Conservation (phyloP, 2,113 vertebrate genomes). For the Grammatotria lemairii region DNA sequence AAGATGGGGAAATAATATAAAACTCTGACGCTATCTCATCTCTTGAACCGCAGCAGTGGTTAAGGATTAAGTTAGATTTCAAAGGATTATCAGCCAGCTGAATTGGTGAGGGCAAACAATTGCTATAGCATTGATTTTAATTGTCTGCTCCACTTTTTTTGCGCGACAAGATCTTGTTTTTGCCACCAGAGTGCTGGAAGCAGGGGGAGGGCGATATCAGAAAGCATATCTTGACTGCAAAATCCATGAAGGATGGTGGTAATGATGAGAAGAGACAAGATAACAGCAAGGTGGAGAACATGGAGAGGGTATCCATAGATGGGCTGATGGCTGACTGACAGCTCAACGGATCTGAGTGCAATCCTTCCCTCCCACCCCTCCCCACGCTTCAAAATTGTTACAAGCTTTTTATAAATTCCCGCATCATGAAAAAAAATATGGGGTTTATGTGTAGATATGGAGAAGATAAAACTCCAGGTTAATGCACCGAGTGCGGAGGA, state of each 20-base stretch:
- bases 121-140: constrained; percentile 65
- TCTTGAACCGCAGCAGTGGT: constrained; percentile 19
- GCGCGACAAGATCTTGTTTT: constrained; percentile 65
- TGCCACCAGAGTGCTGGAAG: constrained; percentile 30
- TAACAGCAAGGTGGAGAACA: constrained; percentile 67
- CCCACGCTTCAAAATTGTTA: constrained; percentile 25
- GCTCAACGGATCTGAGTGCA: constrained; percentile 30
- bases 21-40: constrained; percentile 23
- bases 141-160: constrained; percentile 61
- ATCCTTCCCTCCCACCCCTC: constrained; percentile 14
- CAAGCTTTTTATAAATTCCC: constrained; percentile 42
- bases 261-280: constrained; percentile 69
- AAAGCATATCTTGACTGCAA: constrained; percentile 62
- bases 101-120: constrained; percentile 60
- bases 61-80: constrained; percentile 61
- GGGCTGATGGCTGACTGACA: constrained; percentile 56
- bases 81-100: constrained; percentile 54
- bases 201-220: constrained; percentile 50
- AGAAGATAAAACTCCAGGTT: constrained; percentile 35
- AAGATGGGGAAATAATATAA: constrained; percentile 20
- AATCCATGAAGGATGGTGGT: constrained; percentile 64
- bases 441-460: constrained; percentile 12
- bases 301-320: constrained; percentile 53
- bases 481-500: background rate
- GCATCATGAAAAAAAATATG: constrained; percentile 23